Evolutionary conservation across 2,113 vertebrate genomes (phyloP).

Genomic region (Serinus canaria): DNA sequence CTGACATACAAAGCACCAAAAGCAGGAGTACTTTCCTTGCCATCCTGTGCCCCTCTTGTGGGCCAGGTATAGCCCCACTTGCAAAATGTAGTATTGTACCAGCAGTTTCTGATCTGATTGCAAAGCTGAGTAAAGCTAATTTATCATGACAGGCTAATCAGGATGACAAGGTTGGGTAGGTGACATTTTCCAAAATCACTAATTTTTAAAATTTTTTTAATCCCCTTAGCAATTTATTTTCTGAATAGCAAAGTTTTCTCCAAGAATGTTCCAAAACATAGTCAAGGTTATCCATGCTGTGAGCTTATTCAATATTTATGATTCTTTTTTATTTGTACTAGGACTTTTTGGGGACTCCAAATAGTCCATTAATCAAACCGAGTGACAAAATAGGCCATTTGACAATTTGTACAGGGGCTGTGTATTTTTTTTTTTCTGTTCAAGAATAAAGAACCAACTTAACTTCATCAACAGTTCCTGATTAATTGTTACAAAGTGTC

Average conservation of each 20-base stretch:
- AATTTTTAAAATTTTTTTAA: slow-evolving; percentile 62
- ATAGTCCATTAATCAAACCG: slow-evolving; percentile 91
- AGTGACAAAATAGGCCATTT: slow-evolving; percentile 85
- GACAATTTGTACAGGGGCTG: slow-evolving; percentile 78
- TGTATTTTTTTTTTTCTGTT: slow-evolving; percentile 33
- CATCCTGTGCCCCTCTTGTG: neutral
- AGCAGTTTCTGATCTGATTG: slow-evolving; percentile 78
- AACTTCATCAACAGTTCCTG: slow-evolving; percentile 88
- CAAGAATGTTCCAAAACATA: slow-evolving; percentile 75
- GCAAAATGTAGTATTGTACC: neutral
- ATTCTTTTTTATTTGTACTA: slow-evolving; percentile 81
- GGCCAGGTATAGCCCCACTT: slow-evolving; percentile 18
- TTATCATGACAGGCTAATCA: slow-evolving; percentile 87
- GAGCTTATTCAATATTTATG: slow-evolving; percentile 85
- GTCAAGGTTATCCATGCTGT: slow-evolving; percentile 79
- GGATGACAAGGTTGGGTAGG: slow-evolving; percentile 86
- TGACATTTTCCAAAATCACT: slow-evolving; percentile 86
- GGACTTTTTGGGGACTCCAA: slow-evolving; percentile 79
- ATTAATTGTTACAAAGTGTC: slow-evolving; percentile 93
- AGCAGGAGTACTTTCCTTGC: neutral
- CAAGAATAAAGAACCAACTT: slow-evolving; percentile 78
- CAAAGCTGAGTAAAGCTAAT: slow-evolving; percentile 85
- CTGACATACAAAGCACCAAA: neutral
- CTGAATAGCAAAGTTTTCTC: slow-evolving; percentile 70
- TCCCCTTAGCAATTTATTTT: slow-evolving; percentile 78